Conservation (phyloP, 2,113 vertebrate genomes). For the Piaya cayana region DNA sequence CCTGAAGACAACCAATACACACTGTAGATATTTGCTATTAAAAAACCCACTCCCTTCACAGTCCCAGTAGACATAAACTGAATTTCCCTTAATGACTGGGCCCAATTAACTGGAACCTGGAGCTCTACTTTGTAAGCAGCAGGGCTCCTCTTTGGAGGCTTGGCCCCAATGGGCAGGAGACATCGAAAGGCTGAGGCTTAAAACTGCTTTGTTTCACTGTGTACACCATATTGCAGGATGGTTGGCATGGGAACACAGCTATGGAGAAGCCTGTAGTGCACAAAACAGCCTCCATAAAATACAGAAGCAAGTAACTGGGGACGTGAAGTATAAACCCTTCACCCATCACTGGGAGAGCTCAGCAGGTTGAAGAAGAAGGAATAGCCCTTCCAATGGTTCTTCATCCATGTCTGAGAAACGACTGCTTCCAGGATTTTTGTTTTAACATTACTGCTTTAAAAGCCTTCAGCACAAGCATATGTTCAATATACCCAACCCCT, state of each 20-base stretch:
- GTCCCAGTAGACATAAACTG: slow-evolving; percentile 43
- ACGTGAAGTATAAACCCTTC: slow-evolving; percentile 39
- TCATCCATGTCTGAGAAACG: neutral
- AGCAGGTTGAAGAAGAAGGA: neutral
- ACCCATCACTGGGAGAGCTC: slow-evolving; percentile 8
- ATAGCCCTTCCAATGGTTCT: neutral
- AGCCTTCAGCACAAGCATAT: neutral
- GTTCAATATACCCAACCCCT: neutral
- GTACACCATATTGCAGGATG: slow-evolving; percentile 34
- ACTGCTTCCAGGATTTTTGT: neutral
- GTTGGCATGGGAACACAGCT: slow-evolving; percentile 67
- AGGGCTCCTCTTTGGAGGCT: slow-evolving; percentile 37
- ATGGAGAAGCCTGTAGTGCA: slow-evolving; percentile 26
- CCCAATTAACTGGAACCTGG: slow-evolving; percentile 59
- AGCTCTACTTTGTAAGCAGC: slow-evolving; percentile 59
- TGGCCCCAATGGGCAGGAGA: slow-evolving; percentile 28
- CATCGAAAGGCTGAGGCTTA: slow-evolving; percentile 61
- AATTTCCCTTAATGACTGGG: slow-evolving; percentile 57
- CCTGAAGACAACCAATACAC: slow-evolving; percentile 27
- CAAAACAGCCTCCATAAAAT: slow-evolving; percentile 46
- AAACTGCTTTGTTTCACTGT: slow-evolving; percentile 48
- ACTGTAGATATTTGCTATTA: slow-evolving; percentile 58
- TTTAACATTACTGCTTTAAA: neutral
- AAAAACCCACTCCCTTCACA: slow-evolving; percentile 29
- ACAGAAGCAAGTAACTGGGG: slow-evolving; percentile 1